Conservation (phyloP, 1,140 invertebrate genomes). For the Ptiloglossa arizonensis region DNA sequence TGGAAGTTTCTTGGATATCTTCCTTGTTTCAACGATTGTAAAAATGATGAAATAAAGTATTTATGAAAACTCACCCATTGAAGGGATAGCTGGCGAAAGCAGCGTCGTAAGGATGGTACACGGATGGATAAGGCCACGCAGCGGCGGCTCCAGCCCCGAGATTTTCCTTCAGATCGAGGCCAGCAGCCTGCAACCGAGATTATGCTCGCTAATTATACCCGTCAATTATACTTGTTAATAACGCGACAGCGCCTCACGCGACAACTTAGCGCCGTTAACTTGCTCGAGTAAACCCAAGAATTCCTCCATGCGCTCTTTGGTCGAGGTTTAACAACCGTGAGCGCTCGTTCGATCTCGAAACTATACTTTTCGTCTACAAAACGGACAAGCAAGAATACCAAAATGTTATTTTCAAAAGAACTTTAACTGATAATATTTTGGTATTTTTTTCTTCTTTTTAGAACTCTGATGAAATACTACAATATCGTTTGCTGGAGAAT, state of each 20-base stretch:
- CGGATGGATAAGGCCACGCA: slow-evolving; percentile 92
- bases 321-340: background rate
- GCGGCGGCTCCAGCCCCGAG: slow-evolving; percentile 88
- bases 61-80: slow-evolving; percentile 90
- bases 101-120: slow-evolving; percentile 94
- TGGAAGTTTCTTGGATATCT: no score
- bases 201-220: background rate
- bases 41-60: no score
- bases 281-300: background rate
- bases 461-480: no score
- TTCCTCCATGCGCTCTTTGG: background rate
- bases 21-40: no score
- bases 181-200: slow-evolving; percentile 84
- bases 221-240: slow-evolving; percentile 38
- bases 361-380: no score
- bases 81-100: slow-evolving; percentile 94
- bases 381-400: no score
- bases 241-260: background rate
- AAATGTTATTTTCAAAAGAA: no score
- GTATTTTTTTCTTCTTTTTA: no score
- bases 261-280: slow-evolving; percentile 12
- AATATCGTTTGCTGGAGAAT: no score
- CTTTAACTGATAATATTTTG: no score
- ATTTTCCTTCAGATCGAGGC: slow-evolving; percentile 94
- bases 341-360: background rate